Percentiles rank a stretch among this genome's conserved stretches.
phyloP scores from a whole-genome alignment of 2,888 invertebrate genomes.

The Heterodera filipjevi region DNA sequence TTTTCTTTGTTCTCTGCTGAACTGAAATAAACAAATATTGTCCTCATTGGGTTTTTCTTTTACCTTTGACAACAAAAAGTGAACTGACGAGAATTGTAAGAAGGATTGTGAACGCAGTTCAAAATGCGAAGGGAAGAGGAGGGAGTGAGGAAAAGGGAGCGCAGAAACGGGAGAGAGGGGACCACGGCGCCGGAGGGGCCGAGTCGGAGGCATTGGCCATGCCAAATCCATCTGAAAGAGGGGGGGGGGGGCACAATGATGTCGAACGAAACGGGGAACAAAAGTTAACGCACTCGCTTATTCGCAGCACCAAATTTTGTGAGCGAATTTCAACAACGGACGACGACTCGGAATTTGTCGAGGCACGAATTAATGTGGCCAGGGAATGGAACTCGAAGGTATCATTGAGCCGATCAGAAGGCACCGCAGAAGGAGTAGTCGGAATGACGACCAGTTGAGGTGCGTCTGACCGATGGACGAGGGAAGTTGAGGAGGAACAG shows the following conservation, averaged over 20 bases:
- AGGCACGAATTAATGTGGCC: conserved; percentile 9
- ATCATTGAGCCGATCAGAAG: not conserved
- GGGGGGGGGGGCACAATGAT: not conserved
- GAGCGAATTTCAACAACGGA: conserved; percentile 8
- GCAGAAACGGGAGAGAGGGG: not conserved
- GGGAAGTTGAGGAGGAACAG: not conserved
- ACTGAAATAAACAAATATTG: not conserved
- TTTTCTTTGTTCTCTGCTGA: conserved; percentile 22
- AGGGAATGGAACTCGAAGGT: conserved; percentile 14
- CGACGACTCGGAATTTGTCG: conserved; percentile 15
- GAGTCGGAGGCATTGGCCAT: not conserved
- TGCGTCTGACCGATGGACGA: not conserved
- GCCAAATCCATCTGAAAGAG: conserved; percentile 10
- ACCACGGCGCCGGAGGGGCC: not conserved
- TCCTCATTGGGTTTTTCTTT: not conserved
- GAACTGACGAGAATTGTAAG: not conserved
- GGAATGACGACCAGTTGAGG: conserved; percentile 13
- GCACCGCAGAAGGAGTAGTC: not conserved
- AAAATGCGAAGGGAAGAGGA: not conserved
- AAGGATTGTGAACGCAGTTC: conserved; percentile 11
- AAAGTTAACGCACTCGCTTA: conserved; percentile 19
- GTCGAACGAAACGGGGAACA: not conserved
- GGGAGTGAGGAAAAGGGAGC: not conserved
- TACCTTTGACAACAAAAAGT: conserved; percentile 29
- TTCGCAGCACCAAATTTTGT: conserved; percentile 16